These are phyloP conservation scores for Pammene aurita DNA, from an alignment of 2,888 invertebrate species.

Conservation along the genomic window DNA sequence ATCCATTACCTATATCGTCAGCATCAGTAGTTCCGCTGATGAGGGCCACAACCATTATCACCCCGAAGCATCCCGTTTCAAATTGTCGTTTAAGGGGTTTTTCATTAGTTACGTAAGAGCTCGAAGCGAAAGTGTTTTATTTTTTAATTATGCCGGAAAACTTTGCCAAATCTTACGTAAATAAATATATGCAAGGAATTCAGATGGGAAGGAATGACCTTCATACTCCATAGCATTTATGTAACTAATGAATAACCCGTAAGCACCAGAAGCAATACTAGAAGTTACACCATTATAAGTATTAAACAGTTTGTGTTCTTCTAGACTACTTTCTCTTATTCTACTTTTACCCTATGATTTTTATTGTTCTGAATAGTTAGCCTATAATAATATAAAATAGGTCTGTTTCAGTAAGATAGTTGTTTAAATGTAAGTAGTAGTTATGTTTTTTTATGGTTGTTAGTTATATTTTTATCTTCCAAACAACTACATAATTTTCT, in stretches of 20 bases:
- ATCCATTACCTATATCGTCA: background rate
- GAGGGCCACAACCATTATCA: background rate
- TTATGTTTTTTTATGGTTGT: no score
- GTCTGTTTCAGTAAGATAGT: no score
- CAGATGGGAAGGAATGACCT: no score
- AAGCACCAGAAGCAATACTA: background rate
- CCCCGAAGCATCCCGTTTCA: conserved; percentile 3
- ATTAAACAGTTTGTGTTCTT: background rate
- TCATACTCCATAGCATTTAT: background rate
- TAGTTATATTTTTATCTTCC: no score
- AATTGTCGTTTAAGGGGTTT: background rate
- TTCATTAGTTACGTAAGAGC: background rate
- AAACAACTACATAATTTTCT: no score
- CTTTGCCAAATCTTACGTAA: no score
- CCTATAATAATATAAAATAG: no score
- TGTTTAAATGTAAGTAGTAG: no score
- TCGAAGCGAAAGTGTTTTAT: background rate
- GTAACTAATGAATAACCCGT: background rate
- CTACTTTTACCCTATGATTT: no score
- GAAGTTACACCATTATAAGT: background rate
- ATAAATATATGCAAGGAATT: no score
- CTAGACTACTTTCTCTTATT: background rate
- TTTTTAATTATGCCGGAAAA: no score
- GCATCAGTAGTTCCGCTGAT: background rate
- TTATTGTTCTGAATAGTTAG: no score